Evolutionary conservation across 2,113 vertebrate species (phyloP).

Genomic region (Actenoides hombroni): DNA sequence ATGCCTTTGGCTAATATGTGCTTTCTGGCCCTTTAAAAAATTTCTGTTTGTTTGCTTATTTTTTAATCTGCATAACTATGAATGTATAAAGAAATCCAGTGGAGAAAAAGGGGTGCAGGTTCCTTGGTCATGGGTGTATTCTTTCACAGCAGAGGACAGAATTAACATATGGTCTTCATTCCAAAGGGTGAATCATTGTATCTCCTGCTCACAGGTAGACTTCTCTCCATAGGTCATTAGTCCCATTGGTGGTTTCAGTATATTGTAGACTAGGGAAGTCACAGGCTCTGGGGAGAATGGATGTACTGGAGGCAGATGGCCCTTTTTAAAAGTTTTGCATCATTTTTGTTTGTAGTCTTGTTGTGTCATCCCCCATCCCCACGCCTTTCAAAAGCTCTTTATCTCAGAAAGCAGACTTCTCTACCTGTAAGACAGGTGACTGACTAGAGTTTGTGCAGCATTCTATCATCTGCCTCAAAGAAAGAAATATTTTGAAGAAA

Average conservation of each 20-base stretch:
- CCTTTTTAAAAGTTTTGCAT: rapidly evolving
- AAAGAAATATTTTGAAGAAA: not conserved
- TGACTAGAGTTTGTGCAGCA: not conserved
- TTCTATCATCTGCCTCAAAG: not conserved
- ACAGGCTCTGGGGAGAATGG: not conserved
- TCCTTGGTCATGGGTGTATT: not conserved
- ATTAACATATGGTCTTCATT: not conserved
- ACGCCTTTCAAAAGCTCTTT: not conserved
- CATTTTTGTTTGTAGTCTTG: not conserved
- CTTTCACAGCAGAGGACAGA: not conserved
- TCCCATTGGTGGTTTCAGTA: not conserved
- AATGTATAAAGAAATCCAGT: not conserved
- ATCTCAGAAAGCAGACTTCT: not conserved
- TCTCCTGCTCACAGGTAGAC: not conserved
- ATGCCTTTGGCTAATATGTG: not conserved
- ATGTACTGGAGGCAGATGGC: not conserved
- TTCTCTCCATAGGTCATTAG: not conserved
- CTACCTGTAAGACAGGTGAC: not conserved
- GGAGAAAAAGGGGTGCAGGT: not conserved
- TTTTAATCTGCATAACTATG: not conserved
- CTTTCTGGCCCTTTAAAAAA: not conserved
- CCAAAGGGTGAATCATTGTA: rapidly evolving
- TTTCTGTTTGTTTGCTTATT: too few relatives aligned
- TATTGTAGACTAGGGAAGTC: not conserved
- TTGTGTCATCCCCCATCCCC: not conserved